These are phyloP conservation scores for Helicoverpa zea DNA, from an alignment of 1,140 invertebrate genomes.

Conservation along the genomic window DNA sequence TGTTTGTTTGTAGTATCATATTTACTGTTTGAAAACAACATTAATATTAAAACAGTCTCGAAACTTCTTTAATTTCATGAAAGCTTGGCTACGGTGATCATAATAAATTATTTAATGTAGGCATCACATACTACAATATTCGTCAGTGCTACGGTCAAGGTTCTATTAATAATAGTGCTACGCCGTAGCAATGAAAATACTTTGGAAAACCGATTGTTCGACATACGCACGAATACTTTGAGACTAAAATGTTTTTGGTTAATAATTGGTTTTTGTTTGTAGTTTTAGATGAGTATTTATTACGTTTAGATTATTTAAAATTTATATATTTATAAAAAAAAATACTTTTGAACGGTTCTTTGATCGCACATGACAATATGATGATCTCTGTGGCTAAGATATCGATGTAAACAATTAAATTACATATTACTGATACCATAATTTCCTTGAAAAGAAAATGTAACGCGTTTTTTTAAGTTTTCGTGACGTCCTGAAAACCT, in stretches of 20 bases:
- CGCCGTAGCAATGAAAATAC: conserved; percentile 13
- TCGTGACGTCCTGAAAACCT: no score
- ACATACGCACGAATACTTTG: background rate
- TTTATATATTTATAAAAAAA: no score
- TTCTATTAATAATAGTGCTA: conserved; percentile 1
- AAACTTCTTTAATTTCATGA: conserved; percentile 8
- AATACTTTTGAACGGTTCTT: no score
- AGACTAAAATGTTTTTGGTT: no score
- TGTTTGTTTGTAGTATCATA: no score
- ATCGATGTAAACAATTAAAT: no score
- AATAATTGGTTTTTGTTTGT: no score
- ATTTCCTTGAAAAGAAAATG: background rate
- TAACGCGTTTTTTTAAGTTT: background rate
- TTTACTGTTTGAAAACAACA: background rate
- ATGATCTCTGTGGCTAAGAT: conserved; percentile 7
- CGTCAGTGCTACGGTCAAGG: conserved; percentile 25
- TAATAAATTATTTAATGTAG: background rate
- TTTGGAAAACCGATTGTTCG: background rate
- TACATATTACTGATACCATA: background rate
- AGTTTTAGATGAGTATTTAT: no score
- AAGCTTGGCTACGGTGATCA: background rate
- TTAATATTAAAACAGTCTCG: conserved; percentile 8
- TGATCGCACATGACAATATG: background rate
- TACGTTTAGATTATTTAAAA: no score
- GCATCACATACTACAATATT: background rate